A percentile compares a stretch with the other conserved stretches of the same genome.
These are phyloP conservation scores for Pyrgilauda ruficollis DNA, from an alignment of 2,113 vertebrate genomes.

Conservation along the genomic window DNA sequence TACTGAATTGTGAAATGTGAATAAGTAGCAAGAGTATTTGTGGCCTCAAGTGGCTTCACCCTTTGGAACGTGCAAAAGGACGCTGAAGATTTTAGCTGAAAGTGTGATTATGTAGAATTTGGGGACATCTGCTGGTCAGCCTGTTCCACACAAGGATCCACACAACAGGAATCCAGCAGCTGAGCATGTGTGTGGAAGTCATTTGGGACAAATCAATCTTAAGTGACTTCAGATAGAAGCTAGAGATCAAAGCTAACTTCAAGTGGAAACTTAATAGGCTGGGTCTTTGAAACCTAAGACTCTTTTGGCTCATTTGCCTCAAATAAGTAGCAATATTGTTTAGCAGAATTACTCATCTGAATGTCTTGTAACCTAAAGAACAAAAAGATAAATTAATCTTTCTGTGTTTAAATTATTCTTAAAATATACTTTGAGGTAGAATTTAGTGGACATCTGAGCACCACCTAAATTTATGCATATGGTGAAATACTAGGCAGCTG, in stretches of 20 bases:
- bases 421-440: background rate
- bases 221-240: background rate
- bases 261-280: background rate
- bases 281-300: background rate
- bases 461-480: background rate
- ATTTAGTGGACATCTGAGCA: background rate
- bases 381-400: background rate
- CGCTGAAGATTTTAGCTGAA: background rate
- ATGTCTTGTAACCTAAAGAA: background rate
- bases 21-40: background rate
- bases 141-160: background rate
- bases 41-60: background rate
- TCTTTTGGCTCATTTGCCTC: background rate
- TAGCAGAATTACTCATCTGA: background rate
- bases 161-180: no score
- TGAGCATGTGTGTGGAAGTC: rapidly evolving
- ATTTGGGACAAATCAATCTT: background rate
- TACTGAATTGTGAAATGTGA: background rate
- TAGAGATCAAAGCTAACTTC: background rate
- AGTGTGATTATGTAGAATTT: background rate
- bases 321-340: background rate
- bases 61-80: background rate
- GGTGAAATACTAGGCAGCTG: background rate
- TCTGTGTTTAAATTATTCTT: background rate
- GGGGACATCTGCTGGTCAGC: constrained; percentile 42